These are phyloP conservation scores for Cossypha niveicapilla DNA, from an alignment of 2,797 vertebrate species.

Conservation along the genomic window DNA sequence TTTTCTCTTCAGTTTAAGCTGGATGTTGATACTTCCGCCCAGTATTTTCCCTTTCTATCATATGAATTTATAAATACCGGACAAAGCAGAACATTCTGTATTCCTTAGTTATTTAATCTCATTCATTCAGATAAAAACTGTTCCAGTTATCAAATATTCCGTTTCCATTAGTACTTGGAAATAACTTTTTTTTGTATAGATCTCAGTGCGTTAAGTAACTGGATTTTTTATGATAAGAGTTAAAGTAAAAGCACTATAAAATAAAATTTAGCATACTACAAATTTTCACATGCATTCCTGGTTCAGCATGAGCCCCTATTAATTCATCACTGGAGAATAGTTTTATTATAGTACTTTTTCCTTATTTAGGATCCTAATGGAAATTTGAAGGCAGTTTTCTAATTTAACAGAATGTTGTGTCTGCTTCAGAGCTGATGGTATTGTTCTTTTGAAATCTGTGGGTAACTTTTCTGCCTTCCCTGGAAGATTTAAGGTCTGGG, in stretches of 20 bases:
- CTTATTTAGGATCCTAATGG: conserved; percentile 20
- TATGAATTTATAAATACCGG: not conserved
- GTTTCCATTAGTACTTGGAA: conserved; percentile 14
- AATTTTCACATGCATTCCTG: not conserved
- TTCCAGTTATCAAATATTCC: not conserved
- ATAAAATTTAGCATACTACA: not conserved
- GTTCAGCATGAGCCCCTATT: not conserved
- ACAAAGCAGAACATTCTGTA: not conserved
- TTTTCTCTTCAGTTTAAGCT: not conserved
- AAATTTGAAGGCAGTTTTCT: not conserved
- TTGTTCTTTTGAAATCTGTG: not conserved
- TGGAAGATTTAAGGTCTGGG: not conserved
- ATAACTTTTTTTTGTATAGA: not conserved
- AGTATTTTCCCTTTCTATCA: not conserved
- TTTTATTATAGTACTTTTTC: conserved; percentile 11
- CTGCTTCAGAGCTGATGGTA: not conserved
- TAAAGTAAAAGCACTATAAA: conserved; percentile 26
- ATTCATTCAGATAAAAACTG: not conserved
- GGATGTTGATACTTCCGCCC: not conserved
- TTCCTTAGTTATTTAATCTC: not conserved
- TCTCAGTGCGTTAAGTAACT: not conserved
- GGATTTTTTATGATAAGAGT: conserved; percentile 1
- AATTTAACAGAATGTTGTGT: not conserved
- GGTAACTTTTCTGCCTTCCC: not conserved
- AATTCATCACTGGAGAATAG: not conserved